Conservation (phyloP, 2,113 vertebrate genomes). For the Ciconia boyciana region DNA sequence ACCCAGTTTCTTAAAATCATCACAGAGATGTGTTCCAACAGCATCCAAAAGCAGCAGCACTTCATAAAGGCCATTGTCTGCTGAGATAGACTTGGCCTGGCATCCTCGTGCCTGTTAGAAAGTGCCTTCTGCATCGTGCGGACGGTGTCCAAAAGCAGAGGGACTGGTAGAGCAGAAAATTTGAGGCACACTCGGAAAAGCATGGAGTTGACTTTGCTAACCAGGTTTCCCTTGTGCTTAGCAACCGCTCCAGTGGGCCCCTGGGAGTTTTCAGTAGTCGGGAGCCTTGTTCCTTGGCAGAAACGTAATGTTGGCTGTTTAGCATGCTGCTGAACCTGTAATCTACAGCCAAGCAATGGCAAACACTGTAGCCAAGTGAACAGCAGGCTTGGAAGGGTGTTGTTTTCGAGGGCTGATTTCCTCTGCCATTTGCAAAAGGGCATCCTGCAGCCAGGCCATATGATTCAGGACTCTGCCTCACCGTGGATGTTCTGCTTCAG, state of each 20-base stretch:
- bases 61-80: constrained; percentile 49
- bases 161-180: constrained; percentile 60
- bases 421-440: constrained; percentile 65
- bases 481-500: background rate
- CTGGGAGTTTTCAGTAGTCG: constrained; percentile 65
- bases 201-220: constrained; percentile 62
- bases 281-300: constrained; percentile 72
- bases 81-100: constrained; percentile 33
- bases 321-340: constrained; percentile 64
- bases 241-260: constrained; percentile 57
- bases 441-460: constrained; percentile 50
- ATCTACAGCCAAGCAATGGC: constrained; percentile 63
- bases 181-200: constrained; percentile 43
- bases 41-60: constrained; percentile 13
- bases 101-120: background rate
- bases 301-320: constrained; percentile 67
- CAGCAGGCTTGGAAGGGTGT: constrained; percentile 65
- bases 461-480: constrained; percentile 31
- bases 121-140: background rate
- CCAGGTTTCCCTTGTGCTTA: constrained; percentile 68
- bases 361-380: constrained; percentile 60
- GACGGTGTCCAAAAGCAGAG: constrained; percentile 25
- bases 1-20: constrained; percentile 20
- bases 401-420: constrained; percentile 57
- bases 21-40: background rate